Base-by-base conservation (phyloP, 2,797 vertebrate genomes). In the Trachops cirrhosus region DNA sequence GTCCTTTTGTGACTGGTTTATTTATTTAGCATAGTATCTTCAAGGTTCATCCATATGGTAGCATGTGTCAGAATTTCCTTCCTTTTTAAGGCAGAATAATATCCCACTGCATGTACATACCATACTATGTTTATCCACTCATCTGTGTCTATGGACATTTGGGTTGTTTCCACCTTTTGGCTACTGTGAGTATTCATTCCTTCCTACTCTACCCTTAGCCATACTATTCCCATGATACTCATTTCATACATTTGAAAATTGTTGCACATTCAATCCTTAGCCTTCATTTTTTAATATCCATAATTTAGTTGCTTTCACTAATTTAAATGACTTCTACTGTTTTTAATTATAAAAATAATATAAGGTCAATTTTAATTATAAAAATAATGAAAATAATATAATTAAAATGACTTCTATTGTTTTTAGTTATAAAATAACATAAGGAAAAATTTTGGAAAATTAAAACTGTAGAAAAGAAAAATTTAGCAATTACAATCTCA, bases 281-380 rank as follows among this genome's bases (percentile, higher is more conserved):
- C 10, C 18, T 95, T 48, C 79, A 62, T 74, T 95, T 96, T 77
- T 52, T 39, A 94, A 59, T 83, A 80, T 5, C 59, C 32, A 46
- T 52, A 91, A 86, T 57, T 89, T 78, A 87, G 26, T 24, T 89
- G 24, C 14, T 88, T 93, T 68, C 70, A 92, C 37, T 59, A 93
- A 92, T 46, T 67, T 70, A 94, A 39, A 22, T 85, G 77, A 85
- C 18, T 71, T 32, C n/a, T 48, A 74, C 21, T 89, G 29, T 16
- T 78, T 95, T 92, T 83, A 84, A 93, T 94, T 94, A 41, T 32
- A 85, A 88, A 96, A 93, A 29, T 83, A 88, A 92, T 67, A 86
- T 7, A 54, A 37, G 18, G 1, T 83, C 48, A 86, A 48, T 86
- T 95, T 90, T 78, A 86, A 93, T 94, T 94, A 46, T 32, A 85